These are phyloP conservation scores for Orthosia gracilis DNA, from an alignment of 2,888 invertebrate species.

Conservation along the genomic window DNA sequence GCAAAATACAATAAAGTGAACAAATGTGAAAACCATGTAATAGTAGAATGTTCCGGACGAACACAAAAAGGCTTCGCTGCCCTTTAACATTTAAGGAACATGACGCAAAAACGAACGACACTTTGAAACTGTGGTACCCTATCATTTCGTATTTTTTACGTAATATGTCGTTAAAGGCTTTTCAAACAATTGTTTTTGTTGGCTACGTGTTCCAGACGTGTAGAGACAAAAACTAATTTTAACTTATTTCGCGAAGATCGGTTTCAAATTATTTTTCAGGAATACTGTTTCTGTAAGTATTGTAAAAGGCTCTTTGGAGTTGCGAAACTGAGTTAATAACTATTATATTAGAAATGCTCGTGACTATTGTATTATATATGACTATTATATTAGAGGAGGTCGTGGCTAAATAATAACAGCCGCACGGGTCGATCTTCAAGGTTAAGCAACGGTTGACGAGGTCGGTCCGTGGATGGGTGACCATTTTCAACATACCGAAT, in stretches of 20 bases:
- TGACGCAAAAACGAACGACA: slow-evolving; percentile 22
- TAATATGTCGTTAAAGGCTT: background rate
- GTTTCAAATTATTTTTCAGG: background rate
- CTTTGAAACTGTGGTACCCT: background rate
- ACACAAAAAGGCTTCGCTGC: slow-evolving; percentile 45
- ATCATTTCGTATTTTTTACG: slow-evolving; percentile 17
- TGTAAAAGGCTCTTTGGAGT: background rate
- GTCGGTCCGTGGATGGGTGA: too few relatives aligned
- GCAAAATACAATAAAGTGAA: slow-evolving; percentile 42
- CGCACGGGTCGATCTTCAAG: too few relatives aligned
- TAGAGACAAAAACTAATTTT: background rate
- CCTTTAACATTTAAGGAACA: slow-evolving; percentile 40
- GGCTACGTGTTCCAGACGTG: background rate
- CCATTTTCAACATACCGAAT: too few relatives aligned
- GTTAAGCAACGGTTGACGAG: too few relatives aligned
- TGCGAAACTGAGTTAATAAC: background rate
- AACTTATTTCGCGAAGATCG: background rate
- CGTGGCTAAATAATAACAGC: too few relatives aligned
- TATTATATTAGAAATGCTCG: background rate
- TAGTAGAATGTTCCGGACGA: slow-evolving; percentile 33
- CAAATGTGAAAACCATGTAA: slow-evolving; percentile 61
- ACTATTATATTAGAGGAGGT: too few relatives aligned
- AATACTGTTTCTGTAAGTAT: background rate
- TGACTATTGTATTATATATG: too few relatives aligned
- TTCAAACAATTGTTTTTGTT: slow-evolving; percentile 7